Evolutionary conservation across 2,888 invertebrate genomes (phyloP).

Genomic region (Deilephila elpenor): DNA sequence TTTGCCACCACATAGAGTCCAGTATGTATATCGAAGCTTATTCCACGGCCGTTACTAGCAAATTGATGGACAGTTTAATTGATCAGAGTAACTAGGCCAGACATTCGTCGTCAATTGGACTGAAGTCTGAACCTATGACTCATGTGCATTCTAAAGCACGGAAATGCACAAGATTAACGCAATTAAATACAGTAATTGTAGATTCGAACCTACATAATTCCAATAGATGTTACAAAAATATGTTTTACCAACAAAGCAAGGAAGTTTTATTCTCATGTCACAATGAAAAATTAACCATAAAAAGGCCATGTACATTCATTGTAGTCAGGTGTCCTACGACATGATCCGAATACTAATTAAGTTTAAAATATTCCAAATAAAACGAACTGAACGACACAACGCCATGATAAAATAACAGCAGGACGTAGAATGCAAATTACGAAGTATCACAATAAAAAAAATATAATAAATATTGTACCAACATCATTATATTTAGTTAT

Average conservation of each 20-base stretch:
- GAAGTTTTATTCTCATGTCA: not conserved
- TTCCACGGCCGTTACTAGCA: no score
- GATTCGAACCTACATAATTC: no score
- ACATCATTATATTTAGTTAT: not conserved
- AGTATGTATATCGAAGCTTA: no score
- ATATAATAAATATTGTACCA: not conserved
- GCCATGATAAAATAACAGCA: not conserved
- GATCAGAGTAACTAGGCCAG: no score
- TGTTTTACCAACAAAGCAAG: no score
- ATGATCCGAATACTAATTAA: slow-evolving; percentile 5
- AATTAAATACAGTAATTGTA: no score
- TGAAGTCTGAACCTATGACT: no score
- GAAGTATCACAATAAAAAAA: not conserved
- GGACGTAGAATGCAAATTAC: not conserved
- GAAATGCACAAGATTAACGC: no score
- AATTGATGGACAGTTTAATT: no score
- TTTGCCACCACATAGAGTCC: no score
- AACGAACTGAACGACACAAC: not conserved
- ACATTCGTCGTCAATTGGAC: no score
- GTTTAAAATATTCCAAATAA: slow-evolving; percentile 8
- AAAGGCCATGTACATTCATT: not conserved
- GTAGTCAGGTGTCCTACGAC: not conserved
- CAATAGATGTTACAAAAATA: not conserved
- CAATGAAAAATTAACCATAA: not conserved
- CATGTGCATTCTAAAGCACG: no score